phyloP scores from a whole-genome alignment of 1,140 invertebrate species.

The Aphelinus atriplicis region DNA sequence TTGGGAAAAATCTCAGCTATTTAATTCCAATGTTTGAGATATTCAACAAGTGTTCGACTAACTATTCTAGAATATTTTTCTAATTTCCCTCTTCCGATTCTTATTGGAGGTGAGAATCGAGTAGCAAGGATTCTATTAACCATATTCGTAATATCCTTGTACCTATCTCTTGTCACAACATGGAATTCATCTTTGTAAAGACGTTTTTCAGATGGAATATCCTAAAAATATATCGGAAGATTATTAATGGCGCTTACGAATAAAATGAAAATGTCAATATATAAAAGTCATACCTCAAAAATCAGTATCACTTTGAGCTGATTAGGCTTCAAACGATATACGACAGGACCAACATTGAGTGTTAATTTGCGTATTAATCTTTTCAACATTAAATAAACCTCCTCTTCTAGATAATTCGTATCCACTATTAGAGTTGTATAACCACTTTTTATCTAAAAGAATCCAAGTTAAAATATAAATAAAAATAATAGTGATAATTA shows the following conservation, averaged over 20 bases:
- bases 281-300: conserved; percentile 41
- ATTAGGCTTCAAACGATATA: conserved; percentile 37
- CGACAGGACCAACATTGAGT: conserved; percentile 41
- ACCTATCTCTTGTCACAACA: not conserved
- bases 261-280: not conserved
- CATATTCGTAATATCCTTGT: conserved; percentile 31
- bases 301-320: conserved; percentile 42
- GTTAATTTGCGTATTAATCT: conserved; percentile 42
- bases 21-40: conserved; percentile 41
- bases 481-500: no score
- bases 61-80: conserved; percentile 41
- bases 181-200: conserved; percentile 24
- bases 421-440: conserved; percentile 45
- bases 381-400: conserved; percentile 49
- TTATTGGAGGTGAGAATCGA: conserved; percentile 44
- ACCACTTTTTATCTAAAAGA: conserved; percentile 34
- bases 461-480: no score
- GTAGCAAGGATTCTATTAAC: conserved; percentile 37
- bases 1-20: no score
- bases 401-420: conserved; percentile 48
- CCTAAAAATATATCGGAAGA: conserved; percentile 30
- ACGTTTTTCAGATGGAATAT: conserved; percentile 36
- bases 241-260: no score
- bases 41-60: conserved; percentile 43
- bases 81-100: conserved; percentile 12